These are phyloP conservation scores for Pasiphila rectangulata DNA, from an alignment of 2,888 invertebrate species.

Conservation along the genomic window DNA sequence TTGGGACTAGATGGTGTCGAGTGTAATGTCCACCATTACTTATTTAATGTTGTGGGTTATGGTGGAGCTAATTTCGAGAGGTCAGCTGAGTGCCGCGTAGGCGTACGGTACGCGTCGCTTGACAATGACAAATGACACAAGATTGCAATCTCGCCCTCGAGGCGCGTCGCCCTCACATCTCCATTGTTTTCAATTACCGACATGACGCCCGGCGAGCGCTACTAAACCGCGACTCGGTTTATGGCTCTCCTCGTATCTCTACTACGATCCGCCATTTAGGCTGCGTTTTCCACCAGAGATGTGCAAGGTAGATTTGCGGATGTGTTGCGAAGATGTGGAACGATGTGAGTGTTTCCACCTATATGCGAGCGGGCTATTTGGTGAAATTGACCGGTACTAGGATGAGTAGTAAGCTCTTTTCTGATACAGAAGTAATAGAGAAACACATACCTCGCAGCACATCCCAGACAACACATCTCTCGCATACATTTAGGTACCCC, in stretches of 20 bases:
- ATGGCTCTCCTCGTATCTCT: constrained; percentile 66
- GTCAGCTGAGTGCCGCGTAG: constrained; percentile 58
- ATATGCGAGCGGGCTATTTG: constrained; percentile 28
- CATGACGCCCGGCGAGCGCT: constrained; percentile 71
- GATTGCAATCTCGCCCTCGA: constrained; percentile 86
- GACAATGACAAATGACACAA: constrained; percentile 90
- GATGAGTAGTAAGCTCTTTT: no score
- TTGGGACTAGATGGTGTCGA: no score
- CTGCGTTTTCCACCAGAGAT: no score
- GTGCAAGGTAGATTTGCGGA: no score
- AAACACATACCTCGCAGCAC: no score
- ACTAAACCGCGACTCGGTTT: constrained; percentile 71
- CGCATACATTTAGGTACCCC: no score
- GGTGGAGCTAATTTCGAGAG: constrained; percentile 65
- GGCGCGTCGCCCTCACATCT: constrained; percentile 61
- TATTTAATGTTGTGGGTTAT: constrained; percentile 9
- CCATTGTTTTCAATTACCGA: constrained; percentile 80
- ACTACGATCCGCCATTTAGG: constrained; percentile 69
- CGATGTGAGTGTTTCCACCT: no score
- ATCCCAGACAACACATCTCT: no score
- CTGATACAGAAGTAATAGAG: no score
- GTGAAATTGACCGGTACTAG: no score
- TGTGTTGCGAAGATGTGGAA: no score
- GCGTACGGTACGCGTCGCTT: constrained; percentile 64
- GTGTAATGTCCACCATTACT: no score